Evolutionary conservation across 2,797 vertebrate genomes (phyloP), one percentile per base, ranked within the genome.

Genomic region (Sphaeramia orbicularis): DNA sequence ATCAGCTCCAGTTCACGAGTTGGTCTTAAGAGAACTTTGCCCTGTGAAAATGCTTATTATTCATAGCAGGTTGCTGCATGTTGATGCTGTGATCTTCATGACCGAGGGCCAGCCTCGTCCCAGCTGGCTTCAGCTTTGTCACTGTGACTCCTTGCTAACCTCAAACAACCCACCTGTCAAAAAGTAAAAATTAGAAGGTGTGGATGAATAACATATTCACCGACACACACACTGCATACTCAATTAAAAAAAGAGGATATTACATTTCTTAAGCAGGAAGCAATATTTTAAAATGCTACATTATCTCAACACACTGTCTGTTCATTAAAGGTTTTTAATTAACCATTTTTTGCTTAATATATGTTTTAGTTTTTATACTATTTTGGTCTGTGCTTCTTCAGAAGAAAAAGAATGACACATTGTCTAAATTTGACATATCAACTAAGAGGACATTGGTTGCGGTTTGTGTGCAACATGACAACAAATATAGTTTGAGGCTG

Each of bases 101-200:
- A 81, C 80, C 49, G 15, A 42, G 67, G 78, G 82, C 81, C 79
- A 75, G 7, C 48, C 9, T 57, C 15, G 18, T 78, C 66, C 76
- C 83, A 86, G 76, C 76, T 87, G 77, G 79, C 74, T 75, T 38
- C 51, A 70, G 56, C 59, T 65, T 76, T 70, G 52, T 76, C 53
- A 49, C 27, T 43, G 42, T 44, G 56, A 65, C 58, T 69, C 44
- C 21, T 50, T 19, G 11, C 10, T 84, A 78, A 89, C 81, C 81
- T 78, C 24, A 57, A 49, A 64, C 32, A 71, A 76, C 48, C 59
- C 45, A 7, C 53, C 58, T 73, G 67, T 81, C 80, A 85, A 58
- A 47, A 30, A n/a, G 70, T 51, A 11, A 45, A 54, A 21, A 64
- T 18, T 48, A 18, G 37, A 32, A 15, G 59, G 49, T 27, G n/a